These are phyloP conservation scores for Anthoptus insignis DNA, from an alignment of 2,888 invertebrate species.

Conservation along the genomic window DNA sequence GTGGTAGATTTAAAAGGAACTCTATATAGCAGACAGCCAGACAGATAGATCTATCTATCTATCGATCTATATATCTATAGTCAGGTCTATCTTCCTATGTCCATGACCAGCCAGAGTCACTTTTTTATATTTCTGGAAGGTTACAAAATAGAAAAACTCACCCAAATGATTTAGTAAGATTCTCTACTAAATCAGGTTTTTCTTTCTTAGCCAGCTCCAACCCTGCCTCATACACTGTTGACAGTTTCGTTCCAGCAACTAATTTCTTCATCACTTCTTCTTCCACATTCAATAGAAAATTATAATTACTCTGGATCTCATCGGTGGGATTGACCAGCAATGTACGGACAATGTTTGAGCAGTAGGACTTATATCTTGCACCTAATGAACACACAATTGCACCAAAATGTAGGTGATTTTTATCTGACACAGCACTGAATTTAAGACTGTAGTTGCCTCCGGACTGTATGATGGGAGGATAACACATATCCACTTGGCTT, in stretches of 20 bases:
- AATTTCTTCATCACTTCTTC: constrained; percentile 96
- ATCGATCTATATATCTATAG: too few species aligned
- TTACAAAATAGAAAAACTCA: constrained; percentile 55
- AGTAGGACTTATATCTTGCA: constrained; percentile 98
- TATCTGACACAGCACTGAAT: constrained; percentile 98
- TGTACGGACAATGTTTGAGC: constrained; percentile 99
- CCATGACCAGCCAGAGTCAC: too few species aligned
- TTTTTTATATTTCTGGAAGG: too few species aligned
- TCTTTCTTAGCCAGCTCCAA: constrained; percentile 94
- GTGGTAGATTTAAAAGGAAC: too few species aligned
- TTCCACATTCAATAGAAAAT: constrained; percentile 95
- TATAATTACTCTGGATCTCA: constrained; percentile 94
- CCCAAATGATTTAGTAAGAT: constrained; percentile 98
- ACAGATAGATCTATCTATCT: too few species aligned
- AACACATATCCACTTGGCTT: constrained; percentile 98
- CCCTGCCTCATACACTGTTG: constrained; percentile 95
- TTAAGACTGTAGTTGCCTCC: constrained; percentile 99
- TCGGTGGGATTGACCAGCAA: constrained; percentile 97
- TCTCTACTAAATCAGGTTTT: constrained; percentile 94
- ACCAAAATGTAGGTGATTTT: constrained; percentile 98
- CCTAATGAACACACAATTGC: constrained; percentile 98
- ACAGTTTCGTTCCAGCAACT: constrained; percentile 93
- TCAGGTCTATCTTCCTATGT: too few species aligned
- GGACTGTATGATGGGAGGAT: constrained; percentile 99
- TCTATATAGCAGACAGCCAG: too few species aligned